A percentile compares a stretch with the other conserved stretches of the same genome.
Conservation (phyloP, 2,113 vertebrate genomes). For the Rallus limicola region DNA sequence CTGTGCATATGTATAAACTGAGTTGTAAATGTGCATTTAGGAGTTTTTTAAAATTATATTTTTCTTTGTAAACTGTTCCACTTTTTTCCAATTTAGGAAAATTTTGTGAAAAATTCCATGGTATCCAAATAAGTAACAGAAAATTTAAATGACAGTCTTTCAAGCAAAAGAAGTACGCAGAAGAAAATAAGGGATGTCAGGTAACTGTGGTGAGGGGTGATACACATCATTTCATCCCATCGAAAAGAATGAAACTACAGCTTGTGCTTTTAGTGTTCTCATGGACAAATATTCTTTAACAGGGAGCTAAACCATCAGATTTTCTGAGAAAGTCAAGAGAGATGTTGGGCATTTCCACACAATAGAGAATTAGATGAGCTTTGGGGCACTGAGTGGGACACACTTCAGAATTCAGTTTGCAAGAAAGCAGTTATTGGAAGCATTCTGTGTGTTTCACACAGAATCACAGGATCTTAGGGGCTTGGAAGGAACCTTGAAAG, state of each 20-base stretch:
- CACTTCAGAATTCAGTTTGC: not conserved
- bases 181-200: not conserved
- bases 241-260: not conserved
- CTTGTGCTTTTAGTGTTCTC: not conserved
- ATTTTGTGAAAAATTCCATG: not conserved
- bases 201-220: not conserved
- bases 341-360: rapidly evolving
- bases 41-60: not conserved
- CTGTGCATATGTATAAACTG: not conserved
- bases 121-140: not conserved
- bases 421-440: not conserved
- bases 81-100: not conserved
- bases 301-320: not conserved
- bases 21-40: not conserved
- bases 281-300: not conserved
- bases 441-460: not conserved
- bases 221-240: not conserved
- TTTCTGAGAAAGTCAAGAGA: not conserved
- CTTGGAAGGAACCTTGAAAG: no score
- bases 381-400: not conserved
- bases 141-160: not conserved
- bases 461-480: no score
- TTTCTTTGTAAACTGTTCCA: not conserved
- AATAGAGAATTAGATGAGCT: not conserved
- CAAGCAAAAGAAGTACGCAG: not conserved